Conservation (phyloP, 2,888 invertebrate species). For the Metalampra italica region DNA sequence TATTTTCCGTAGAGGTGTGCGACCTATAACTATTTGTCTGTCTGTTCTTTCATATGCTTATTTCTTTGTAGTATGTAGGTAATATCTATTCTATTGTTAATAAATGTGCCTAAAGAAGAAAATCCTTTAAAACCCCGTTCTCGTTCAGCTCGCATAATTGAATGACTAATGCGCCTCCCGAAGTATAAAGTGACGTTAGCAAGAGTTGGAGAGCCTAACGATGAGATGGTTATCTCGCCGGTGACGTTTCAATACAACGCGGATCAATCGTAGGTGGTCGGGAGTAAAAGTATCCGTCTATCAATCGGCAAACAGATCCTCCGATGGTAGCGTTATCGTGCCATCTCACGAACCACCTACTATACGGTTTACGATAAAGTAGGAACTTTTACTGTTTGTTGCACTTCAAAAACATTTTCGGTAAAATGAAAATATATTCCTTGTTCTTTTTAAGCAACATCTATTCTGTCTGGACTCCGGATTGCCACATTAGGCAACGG, state of each 20-base stretch:
- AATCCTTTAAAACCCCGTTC: constrained; percentile 42
- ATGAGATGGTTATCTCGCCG: constrained; percentile 62
- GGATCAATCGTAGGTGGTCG: constrained; percentile 44
- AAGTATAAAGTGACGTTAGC: constrained; percentile 33
- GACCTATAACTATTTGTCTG: constrained; percentile 23
- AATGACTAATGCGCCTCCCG: constrained; percentile 55
- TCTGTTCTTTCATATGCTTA: constrained; percentile 35
- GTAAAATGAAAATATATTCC: no score
- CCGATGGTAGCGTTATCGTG: constrained; percentile 31
- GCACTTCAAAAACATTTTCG: no score
- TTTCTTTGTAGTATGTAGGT: constrained; percentile 31
- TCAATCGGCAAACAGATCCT: constrained; percentile 36
- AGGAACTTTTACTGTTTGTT: constrained; percentile 16
- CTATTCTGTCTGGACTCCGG: not conserved
- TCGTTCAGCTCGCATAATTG: constrained; percentile 66
- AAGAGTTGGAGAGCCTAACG: constrained; percentile 56
- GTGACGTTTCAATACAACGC: constrained; percentile 75
- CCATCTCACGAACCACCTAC: constrained; percentile 36
- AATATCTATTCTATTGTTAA: constrained; percentile 30
- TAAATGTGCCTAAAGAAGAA: constrained; percentile 23
- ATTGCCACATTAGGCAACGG: no score
- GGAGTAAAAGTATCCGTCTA: constrained; percentile 35
- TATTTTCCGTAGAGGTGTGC: constrained; percentile 32
- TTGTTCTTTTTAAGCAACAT: not conserved
- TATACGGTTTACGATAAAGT: constrained; percentile 17